Base-by-base conservation (phyloP, 2,888 invertebrate genomes). In the Dynastes maya region DNA sequence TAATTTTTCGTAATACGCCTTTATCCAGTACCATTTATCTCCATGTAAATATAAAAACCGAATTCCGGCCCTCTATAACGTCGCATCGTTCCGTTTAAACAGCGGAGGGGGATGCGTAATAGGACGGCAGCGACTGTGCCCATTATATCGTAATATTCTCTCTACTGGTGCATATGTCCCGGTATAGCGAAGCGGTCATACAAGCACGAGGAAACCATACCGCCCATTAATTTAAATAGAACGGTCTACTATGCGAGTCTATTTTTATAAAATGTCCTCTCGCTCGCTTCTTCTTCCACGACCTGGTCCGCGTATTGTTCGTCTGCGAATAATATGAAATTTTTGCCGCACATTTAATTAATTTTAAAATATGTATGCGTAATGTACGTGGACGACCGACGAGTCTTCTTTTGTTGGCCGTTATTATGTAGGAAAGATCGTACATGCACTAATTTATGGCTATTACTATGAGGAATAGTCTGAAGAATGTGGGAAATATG, bases 141-240 rank as follows among this genome's bases (percentile, higher is more conserved):
- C 29, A 64, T 64, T 64, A 63, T 29, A 64, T 32, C 37, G 13
- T 63, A 53, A 53, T 64, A 64, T 64, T 64, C 63, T 64, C 63
- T 63, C 63, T 3, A 51, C 51, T 53, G 53, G 53, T 16, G 22
- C 22, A 22, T 22, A 53, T 53, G 53, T 2, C 53, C 16, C 16
- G 5, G 16, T 53, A 53, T 53, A 53, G 16, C 45, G 45, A 45
- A 67, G n/a, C 6, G 22, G n/a, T 45, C 5, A 6, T 40, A 45
- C 8, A 45, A n/a, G 16, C 65, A n/a, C 65, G 5, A 53, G 2
- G n/a, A 45, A 40, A 67, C 45, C 45, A 67, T 67, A 16, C 45
- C 45, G 40, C 16, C 65, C 40, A 67, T 67, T 67, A 67, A 67
- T 67, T 67, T 67, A 67, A 67, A 67, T 67, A 67, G 22, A 16